phyloP scores from a whole-genome alignment of 2,797 vertebrate species.

The Neosilurus mollespiculum region DNA sequence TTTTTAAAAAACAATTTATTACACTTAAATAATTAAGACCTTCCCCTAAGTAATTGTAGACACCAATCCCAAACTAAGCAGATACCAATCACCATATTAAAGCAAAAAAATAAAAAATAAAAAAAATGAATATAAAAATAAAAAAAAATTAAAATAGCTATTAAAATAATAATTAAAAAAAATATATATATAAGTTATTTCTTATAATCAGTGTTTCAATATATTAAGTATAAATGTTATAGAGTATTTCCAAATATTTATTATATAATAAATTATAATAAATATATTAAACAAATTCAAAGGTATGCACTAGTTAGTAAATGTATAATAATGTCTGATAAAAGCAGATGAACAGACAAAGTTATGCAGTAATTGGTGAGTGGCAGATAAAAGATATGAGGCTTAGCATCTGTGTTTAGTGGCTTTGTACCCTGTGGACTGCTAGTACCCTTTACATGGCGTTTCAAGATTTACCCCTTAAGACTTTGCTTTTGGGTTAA shows the following conservation, averaged over 20 bases:
- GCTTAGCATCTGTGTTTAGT: not conserved
- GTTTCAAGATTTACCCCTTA: not conserved
- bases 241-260: too few relatives aligned
- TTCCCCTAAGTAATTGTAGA: too few relatives aligned
- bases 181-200: too few relatives aligned
- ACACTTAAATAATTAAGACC: too few relatives aligned
- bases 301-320: not conserved
- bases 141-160: too few relatives aligned
- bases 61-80: too few relatives aligned
- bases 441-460: not conserved
- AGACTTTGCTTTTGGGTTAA: not conserved
- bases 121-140: too few relatives aligned
- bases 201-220: not conserved
- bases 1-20: not conserved
- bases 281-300: too few relatives aligned
- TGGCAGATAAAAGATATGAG: constrained; percentile 3
- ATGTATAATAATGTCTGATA: constrained; percentile 7
- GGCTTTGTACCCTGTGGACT: not conserved
- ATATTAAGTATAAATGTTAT: not conserved
- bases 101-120: too few relatives aligned
- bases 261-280: too few relatives aligned
- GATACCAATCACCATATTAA: too few relatives aligned
- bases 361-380: not conserved
- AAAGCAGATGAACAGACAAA: not conserved
- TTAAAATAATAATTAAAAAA: too few relatives aligned